Conservation (phyloP, 2,888 invertebrate species). For the Nematopogon swammerdamellus region DNA sequence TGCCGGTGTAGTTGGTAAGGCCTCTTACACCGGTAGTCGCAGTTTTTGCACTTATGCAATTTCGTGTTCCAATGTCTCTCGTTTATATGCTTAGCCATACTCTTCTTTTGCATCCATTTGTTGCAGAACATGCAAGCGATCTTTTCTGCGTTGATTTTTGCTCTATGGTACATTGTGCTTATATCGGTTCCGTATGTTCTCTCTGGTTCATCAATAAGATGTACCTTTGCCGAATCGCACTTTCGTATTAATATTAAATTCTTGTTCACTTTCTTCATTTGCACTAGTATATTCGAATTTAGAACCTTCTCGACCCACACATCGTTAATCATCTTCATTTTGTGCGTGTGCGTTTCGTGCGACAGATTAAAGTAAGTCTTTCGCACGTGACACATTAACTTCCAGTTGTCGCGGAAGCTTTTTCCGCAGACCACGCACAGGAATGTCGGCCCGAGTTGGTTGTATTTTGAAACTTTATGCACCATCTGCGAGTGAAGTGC, state of each 20-base stretch:
- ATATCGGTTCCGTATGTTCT: too few species aligned
- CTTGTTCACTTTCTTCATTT: neutral
- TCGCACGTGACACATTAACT: neutral
- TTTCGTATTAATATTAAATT: neutral
- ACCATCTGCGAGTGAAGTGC: neutral
- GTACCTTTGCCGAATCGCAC: neutral
- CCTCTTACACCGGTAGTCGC: neutral
- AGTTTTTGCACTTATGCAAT: neutral
- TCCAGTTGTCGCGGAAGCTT: neutral
- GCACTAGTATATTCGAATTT: neutral
- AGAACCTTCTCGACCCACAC: neutral
- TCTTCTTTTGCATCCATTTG: neutral
- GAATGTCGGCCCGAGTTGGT: neutral
- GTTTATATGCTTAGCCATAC: neutral
- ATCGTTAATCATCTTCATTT: neutral
- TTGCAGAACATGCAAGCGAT: neutral
- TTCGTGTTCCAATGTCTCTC: neutral
- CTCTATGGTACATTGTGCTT: too few species aligned
- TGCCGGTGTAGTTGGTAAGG: neutral
- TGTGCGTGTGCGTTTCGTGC: neutral
- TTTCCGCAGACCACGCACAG: neutral
- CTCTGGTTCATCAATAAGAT: neutral
- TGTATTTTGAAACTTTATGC: neutral
- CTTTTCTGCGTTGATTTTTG: too few species aligned
- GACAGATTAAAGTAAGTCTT: neutral